A percentile compares a stretch with the other conserved stretches of the same genome.
These are phyloP conservation scores for Eubucco bourcierii DNA, from an alignment of 2,113 vertebrate genomes.

Conservation along the genomic window DNA sequence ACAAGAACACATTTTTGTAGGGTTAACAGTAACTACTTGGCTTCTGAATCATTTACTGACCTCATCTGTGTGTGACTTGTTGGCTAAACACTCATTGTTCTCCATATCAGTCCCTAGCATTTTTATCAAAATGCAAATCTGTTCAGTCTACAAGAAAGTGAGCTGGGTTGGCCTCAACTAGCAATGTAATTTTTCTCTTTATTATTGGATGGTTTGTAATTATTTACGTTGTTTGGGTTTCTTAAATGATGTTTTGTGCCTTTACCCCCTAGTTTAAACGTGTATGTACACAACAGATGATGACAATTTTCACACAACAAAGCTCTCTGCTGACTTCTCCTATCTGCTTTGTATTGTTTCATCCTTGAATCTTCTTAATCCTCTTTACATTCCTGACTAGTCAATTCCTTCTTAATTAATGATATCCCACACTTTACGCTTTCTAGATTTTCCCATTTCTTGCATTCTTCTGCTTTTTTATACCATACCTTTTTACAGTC, in stretches of 20 bases:
- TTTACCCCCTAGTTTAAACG: neutral
- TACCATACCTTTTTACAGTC: neutral
- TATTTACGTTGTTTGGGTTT: neutral
- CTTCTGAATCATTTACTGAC: neutral
- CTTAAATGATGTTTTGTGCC: neutral
- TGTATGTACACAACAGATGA: neutral
- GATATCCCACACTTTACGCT: neutral
- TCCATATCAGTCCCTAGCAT: neutral
- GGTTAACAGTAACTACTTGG: neutral
- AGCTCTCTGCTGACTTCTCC: neutral
- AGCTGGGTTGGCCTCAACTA: neutral
- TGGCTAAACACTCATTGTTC: neutral
- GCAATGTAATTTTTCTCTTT: neutral
- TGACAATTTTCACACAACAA: neutral
- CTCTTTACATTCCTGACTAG: neutral
- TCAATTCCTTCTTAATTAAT: neutral
- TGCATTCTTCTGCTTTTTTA: neutral
- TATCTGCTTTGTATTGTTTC: neutral
- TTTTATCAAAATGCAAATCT: neutral
- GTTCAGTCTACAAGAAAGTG: neutral
- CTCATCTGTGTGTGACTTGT: neutral
- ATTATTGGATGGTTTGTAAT: neutral
- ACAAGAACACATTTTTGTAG: neutral
- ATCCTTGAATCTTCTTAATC: constrained; percentile 4
- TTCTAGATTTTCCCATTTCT: neutral